Evolutionary conservation across 2,113 vertebrate species (phyloP).

Genomic region (Microcebus jonahi): DNA sequence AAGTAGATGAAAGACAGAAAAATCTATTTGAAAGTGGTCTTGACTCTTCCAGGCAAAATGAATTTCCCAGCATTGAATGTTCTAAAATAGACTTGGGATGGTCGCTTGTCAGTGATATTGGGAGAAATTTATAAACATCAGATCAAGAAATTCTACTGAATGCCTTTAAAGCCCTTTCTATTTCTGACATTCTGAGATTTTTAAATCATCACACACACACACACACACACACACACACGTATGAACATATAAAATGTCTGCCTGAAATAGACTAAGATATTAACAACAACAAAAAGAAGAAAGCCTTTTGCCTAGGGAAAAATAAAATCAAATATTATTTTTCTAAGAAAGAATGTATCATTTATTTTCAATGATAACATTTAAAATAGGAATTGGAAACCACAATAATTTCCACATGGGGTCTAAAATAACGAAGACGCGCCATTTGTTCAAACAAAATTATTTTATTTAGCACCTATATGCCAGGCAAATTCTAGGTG

Average conservation of each 20-base stretch:
- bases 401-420: neutral
- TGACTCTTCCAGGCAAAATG: neutral
- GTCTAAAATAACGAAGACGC: neutral
- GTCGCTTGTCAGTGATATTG: slow-evolving; percentile 11
- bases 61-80: slow-evolving; percentile 36
- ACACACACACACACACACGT: neutral
- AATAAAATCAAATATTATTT: slow-evolving; percentile 40
- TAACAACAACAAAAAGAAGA: neutral
- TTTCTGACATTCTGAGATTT: slow-evolving; percentile 62
- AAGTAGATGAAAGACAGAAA: neutral
- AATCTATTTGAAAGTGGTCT: neutral
- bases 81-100: slow-evolving; percentile 52
- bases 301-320: neutral
- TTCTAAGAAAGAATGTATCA: slow-evolving; percentile 24
- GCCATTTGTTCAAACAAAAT: neutral
- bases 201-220: neutral
- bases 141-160: slow-evolving; percentile 46
- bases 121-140: slow-evolving; percentile 48
- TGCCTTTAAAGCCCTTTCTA: slow-evolving; percentile 52
- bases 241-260: neutral
- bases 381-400: neutral
- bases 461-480: neutral
- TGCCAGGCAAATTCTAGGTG: neutral
- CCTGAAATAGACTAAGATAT: slow-evolving; percentile 34
- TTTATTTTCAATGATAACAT: slow-evolving; percentile 20